Base-by-base conservation (phyloP, 1,140 invertebrate species). In the Bombus superbus region DNA sequence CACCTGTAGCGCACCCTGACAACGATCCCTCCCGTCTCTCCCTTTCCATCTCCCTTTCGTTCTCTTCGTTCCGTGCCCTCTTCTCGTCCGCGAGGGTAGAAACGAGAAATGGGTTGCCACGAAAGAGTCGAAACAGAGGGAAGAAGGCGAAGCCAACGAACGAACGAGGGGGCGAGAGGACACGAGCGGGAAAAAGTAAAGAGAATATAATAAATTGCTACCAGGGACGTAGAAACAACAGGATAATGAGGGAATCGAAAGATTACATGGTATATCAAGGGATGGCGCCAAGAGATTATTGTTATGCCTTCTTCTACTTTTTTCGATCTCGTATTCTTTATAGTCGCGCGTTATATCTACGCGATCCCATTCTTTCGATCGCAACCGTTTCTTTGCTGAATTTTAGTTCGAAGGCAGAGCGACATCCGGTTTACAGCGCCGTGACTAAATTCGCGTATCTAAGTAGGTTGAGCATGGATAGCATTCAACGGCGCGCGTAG, bases 231-330 rank as follows among this genome's bases (percentile, higher is more conserved):
- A 92, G 89, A 92, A 93, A 94, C 92, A 93, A 93, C 90, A 91
- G 89, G 90, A 91, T 94, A 93, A 93, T 93, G 92, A 92, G 86
- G 91, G 91, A 94, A 94, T 92, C 91, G 92, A 87, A 90, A 89
- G 92, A 93, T 93, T 92, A 93, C 92, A 91, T 80, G 86, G 72
- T 85, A 85, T 81, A 81, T 66, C 76, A 78, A 81, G 85, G 83
- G 62, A 77, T 62, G 28, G 78, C 81, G 88, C 88, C 89, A 90
- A 90, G 86, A 76, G 88, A 78, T 86, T 86, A 88, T 92, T 89
- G 81, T 91, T 91, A 88, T 88, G 89, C 76, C 71, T 90, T 91
- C 88, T 85, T 35, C 32, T 32, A 0, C 32, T 66, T 18, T 91
- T 90, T 87, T 87, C 88, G 89, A 91, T 92, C 80, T 88, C 86